Evolutionary conservation across 2,797 vertebrate genomes (phyloP).

Genomic region (Aselliscus stoliczkanus): DNA sequence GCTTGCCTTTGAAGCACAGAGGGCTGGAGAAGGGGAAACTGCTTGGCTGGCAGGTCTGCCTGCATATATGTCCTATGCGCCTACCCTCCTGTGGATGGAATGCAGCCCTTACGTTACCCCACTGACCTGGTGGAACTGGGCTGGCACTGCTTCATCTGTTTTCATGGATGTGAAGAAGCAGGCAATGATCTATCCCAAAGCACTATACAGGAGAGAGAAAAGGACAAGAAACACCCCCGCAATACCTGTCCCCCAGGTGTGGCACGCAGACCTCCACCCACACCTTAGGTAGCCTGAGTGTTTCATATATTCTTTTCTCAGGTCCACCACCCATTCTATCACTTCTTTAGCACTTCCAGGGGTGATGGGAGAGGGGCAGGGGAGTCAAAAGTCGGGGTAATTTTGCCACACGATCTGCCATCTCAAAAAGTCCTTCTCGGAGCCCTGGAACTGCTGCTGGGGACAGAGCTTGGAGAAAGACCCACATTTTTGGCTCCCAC

Average conservation of each 20-base stretch:
- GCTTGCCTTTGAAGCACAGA: not conserved
- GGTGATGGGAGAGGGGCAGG: not conserved
- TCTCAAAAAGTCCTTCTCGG: not conserved
- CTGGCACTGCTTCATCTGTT: not conserved
- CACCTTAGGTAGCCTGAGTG: not conserved
- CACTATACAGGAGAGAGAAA: not conserved
- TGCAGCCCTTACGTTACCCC: not conserved
- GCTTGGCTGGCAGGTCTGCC: not conserved
- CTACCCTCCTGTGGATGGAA: not conserved
- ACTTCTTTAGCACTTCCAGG: not conserved
- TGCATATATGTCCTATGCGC: fast-evolving
- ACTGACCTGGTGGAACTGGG: not conserved
- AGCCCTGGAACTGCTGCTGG: not conserved
- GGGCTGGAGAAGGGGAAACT: not conserved
- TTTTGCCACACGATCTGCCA: not conserved
- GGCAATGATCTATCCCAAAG: not conserved
- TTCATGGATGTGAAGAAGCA: not conserved
- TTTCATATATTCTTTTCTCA: not conserved
- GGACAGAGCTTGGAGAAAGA: not conserved
- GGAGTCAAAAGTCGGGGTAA: not conserved
- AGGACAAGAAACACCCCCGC: not conserved
- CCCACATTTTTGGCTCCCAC: not conserved
- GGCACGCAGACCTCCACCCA: not conserved
- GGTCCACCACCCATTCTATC: not conserved
- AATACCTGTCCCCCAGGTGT: not conserved